Percentiles rank a stretch among this genome's conserved stretches.
These are phyloP conservation scores for Alentia gelatinosa DNA, from an alignment of 2,888 invertebrate genomes.

Conservation along the genomic window DNA sequence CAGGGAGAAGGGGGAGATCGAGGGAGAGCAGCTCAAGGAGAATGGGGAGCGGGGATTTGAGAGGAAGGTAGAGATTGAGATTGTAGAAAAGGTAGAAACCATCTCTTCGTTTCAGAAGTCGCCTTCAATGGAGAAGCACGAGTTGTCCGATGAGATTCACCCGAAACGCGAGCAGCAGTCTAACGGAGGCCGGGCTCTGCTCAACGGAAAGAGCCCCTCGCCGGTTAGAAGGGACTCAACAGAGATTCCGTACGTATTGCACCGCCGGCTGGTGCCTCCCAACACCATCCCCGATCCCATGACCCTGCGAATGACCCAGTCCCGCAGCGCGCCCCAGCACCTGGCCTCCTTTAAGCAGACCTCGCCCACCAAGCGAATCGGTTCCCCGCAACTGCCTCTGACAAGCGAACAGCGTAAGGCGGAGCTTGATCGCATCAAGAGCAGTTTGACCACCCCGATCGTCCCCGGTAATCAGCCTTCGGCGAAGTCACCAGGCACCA, in stretches of 20 bases:
- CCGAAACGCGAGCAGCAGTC: background rate
- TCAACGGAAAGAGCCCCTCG: background rate
- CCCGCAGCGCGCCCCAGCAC: conserved; percentile 2
- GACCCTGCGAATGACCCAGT: background rate
- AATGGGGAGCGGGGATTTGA: conserved; percentile 16
- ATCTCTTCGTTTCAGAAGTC: conserved; percentile 24
- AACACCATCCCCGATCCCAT: background rate
- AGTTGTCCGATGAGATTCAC: conserved; percentile 34
- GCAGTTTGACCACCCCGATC: conserved; percentile 56
- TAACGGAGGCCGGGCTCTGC: background rate
- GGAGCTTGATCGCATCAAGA: conserved; percentile 62
- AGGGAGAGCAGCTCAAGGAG: conserved; percentile 48
- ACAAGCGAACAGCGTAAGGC: conserved; percentile 57
- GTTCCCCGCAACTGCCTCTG: background rate
- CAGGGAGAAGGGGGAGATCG: conserved; percentile 55
- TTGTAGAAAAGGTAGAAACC: conserved; percentile 35
- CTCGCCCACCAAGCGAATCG: conserved; percentile 7
- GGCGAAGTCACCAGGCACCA: conserved; percentile 56
- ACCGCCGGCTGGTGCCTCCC: conserved; percentile 66
- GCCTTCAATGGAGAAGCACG: conserved; percentile 37
- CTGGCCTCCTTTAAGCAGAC: conserved; percentile 30
- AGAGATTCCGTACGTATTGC: conserved; percentile 79
- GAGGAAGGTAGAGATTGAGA: conserved; percentile 50
- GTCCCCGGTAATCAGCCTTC: conserved; percentile 48
- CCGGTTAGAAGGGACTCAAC: conserved; percentile 42